A percentile compares a stretch with the other conserved stretches of the same genome.
phyloP scores from a whole-genome alignment of 2,888 invertebrate genomes.

The Sericinus montela region DNA sequence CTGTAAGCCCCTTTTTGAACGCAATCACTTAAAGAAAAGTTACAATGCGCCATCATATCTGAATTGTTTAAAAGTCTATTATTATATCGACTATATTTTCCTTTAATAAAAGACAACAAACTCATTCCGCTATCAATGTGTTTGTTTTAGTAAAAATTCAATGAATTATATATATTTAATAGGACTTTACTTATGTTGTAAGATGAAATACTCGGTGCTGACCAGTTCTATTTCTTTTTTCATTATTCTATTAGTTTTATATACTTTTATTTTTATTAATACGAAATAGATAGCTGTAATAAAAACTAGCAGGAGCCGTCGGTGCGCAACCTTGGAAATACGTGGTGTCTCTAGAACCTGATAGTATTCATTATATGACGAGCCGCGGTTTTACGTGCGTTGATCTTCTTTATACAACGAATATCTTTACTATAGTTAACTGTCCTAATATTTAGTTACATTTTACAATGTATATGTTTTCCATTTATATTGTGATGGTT shows the following conservation, averaged over 20 bases:
- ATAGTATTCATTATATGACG: conserved; percentile 22
- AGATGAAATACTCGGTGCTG: not conserved
- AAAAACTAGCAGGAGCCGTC: conserved; percentile 27
- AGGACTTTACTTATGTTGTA: not conserved
- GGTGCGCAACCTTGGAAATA: conserved; percentile 41
- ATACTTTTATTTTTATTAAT: conserved; percentile 21
- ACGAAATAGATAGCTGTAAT: conserved; percentile 28
- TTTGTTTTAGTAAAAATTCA: not conserved
- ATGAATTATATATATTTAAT: not conserved
- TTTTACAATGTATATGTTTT: too few relatives aligned
- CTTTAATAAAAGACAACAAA: too few relatives aligned
- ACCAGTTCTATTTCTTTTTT: conserved; percentile 15
- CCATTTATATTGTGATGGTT: too few relatives aligned
- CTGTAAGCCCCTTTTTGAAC: too few relatives aligned
- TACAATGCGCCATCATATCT: too few relatives aligned
- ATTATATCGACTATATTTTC: too few relatives aligned
- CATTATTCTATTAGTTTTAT: conserved; percentile 23
- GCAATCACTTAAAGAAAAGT: too few relatives aligned
- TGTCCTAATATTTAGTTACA: too few relatives aligned
- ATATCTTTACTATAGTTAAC: too few relatives aligned
- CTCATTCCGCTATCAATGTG: too few relatives aligned
- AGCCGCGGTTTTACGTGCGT: conserved; percentile 15
- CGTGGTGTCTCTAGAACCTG: conserved; percentile 36
- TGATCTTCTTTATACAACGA: not conserved
- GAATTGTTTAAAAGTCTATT: too few relatives aligned